phyloP scores from a whole-genome alignment of 2,113 vertebrate genomes.

The Alces alces region DNA sequence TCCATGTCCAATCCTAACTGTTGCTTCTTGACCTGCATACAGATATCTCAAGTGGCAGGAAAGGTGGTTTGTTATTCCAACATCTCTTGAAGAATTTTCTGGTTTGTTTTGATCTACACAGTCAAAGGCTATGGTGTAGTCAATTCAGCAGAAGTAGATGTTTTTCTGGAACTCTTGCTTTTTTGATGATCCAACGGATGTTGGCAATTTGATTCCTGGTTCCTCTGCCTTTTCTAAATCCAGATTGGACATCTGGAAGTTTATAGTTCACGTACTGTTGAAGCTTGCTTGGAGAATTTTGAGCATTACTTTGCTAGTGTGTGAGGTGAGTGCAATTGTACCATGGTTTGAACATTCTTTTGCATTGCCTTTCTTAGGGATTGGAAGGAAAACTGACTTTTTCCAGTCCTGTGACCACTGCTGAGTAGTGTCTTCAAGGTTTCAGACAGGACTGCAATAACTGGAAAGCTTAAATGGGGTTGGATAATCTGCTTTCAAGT shows the following conservation, averaged over 20 bases:
- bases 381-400: not conserved
- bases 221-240: not conserved
- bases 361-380: not conserved
- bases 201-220: not conserved
- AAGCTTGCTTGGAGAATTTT: not conserved
- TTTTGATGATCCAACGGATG: not conserved
- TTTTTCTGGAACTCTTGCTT: not conserved
- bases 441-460: not conserved
- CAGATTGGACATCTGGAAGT: not conserved
- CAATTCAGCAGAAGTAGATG: not conserved
- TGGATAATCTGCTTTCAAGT: not conserved
- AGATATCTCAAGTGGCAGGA: not conserved
- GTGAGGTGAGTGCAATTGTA: not conserved
- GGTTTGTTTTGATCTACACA: not conserved
- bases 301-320: not conserved
- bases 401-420: not conserved
- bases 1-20: not conserved
- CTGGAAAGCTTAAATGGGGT: not conserved
- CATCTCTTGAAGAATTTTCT: not conserved
- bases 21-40: not conserved
- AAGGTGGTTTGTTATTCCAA: not conserved
- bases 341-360: not conserved
- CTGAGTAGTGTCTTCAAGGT: not conserved
- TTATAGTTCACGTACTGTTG: not conserved
- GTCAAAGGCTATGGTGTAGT: not conserved